Base-by-base conservation (phyloP, 2,888 invertebrate genomes). In the Drosophila vallismaia region DNA sequence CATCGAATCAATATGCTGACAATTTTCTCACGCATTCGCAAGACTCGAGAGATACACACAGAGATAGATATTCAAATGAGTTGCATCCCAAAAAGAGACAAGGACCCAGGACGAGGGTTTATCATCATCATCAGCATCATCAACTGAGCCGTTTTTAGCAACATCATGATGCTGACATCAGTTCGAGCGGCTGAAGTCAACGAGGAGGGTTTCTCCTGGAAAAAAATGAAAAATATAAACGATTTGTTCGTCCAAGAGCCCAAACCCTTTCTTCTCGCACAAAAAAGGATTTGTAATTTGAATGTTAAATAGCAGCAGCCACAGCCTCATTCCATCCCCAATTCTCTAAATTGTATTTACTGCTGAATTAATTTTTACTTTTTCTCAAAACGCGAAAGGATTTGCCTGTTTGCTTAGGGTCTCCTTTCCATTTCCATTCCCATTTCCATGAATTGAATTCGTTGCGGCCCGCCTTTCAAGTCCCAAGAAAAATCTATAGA, bases 1-100 rank as follows among this genome's bases (percentile, higher is more conserved):
- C 85, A 83, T 79, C 76, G 69, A 85, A 87, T 83, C 82, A 83
- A 83, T 83, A 83, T 87, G 85, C 87, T 85, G 82, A 85, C 87
- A 50, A 87, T 85, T 87, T 83, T 83, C 82, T 83, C 82, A 83
- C 82, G 82, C 85, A 81, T 58, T 57, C 45, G 49, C 46, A 40
- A 40, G 49, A 28, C 40, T 14, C 44, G 12, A 8, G 14, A 69
- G 59, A 70, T 53, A 62, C 40, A 62, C 36, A 38, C 53, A 42
- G 38, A 50, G 44, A 38, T 52, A 62, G 60, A 68, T 70, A 82
- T 78, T 74, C 74, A 78, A 82, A 78, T 79, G 62, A 80, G 80
- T 14, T 66, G 73, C 77, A 74, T 69, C 74, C 69, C 69, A 44
- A 49, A 24, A 54, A 33, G 31, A 48, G 69, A 48, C 57, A 49